These are phyloP conservation scores for Eurosta solidaginis DNA, from an alignment of 1,140 invertebrate species.

Conservation along the genomic window DNA sequence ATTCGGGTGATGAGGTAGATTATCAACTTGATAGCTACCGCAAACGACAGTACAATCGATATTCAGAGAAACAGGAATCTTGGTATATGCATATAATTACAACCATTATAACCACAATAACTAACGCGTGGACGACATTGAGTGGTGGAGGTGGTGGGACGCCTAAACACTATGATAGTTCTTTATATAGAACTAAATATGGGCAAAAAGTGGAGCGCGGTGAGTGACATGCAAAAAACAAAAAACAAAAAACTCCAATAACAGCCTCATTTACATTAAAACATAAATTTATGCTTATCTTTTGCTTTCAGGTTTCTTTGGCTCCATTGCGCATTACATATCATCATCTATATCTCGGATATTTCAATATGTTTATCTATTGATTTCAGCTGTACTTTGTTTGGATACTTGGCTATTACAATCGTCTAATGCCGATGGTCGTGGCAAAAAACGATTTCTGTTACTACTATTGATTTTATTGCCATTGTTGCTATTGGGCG, in stretches of 20 bases:
- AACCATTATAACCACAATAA: conserved; percentile 42
- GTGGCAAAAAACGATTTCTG: conserved; percentile 54
- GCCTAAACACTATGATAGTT: conserved; percentile 38
- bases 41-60: not conserved
- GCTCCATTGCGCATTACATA: conserved; percentile 37
- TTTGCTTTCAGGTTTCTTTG: conserved; percentile 35
- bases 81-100: conserved; percentile 48
- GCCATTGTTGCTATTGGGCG: conserved; percentile 60
- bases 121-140: conserved; percentile 42
- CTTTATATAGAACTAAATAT: conserved; percentile 38
- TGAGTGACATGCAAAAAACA: not conserved
- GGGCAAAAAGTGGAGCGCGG: conserved; percentile 31
- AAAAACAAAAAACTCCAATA: too few species aligned
- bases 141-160: conserved; percentile 34
- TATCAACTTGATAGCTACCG: conserved; percentile 20
- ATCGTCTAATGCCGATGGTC: conserved; percentile 47
- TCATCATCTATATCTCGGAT: conserved; percentile 40
- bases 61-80: conserved; percentile 39
- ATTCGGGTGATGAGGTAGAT: conserved; percentile 55
- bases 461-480: conserved; percentile 59
- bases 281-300: not conserved
- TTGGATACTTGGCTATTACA: conserved; percentile 62
- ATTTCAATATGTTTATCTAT: conserved; percentile 47
- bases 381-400: conserved; percentile 58
- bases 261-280: not conserved